Percentiles rank a stretch among this genome's conserved stretches.
These are phyloP conservation scores for Rallus crepitans DNA, from an alignment of 2,797 vertebrate species.

Conservation along the genomic window DNA sequence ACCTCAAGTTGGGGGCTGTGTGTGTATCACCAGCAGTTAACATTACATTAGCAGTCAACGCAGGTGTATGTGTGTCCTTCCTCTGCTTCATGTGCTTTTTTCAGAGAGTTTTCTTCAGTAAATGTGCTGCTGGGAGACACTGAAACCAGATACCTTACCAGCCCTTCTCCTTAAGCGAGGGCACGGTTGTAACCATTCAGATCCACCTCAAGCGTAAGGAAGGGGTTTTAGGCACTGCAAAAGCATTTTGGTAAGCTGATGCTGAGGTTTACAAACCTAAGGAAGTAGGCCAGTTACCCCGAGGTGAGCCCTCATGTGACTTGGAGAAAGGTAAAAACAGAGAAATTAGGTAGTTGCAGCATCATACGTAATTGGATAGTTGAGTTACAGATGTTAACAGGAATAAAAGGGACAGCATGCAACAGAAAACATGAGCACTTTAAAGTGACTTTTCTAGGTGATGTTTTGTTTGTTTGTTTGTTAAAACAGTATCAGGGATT, in stretches of 20 bases:
- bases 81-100: neutral
- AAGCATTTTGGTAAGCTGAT: neutral
- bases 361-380: neutral
- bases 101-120: neutral
- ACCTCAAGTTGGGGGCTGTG: neutral
- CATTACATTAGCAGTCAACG: neutral
- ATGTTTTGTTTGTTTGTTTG: neutral
- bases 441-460: neutral
- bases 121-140: neutral
- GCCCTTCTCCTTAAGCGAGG: neutral
- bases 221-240: neutral
- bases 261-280: neutral
- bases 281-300: neutral
- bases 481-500: constrained; percentile 18
- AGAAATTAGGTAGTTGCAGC: neutral
- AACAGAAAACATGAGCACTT: neutral
- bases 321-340: neutral
- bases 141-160: neutral
- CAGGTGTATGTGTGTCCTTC: fast-evolving
- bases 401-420: neutral
- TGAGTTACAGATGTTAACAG: neutral
- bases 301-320: neutral
- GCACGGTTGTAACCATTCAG: neutral
- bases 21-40: neutral
- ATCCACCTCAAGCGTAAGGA: neutral